Evolutionary conservation across 1,140 invertebrate species (phyloP), one percentile per base, ranked within the genome.

Genomic region (Bombus affinis): DNA sequence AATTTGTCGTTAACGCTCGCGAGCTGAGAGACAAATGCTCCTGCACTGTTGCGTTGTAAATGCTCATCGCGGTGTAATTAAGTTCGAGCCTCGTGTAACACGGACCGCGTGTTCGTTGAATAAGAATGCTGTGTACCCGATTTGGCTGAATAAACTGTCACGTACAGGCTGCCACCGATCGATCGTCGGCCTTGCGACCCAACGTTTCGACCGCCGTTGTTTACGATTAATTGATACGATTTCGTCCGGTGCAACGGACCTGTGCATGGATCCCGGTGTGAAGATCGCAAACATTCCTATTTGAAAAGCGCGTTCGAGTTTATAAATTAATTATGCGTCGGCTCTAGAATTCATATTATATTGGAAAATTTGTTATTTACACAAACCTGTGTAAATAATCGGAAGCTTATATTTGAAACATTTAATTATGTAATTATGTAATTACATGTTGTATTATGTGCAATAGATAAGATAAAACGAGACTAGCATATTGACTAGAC

Each of bases 1-100:
- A 87, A 90, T 90, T 90, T 90, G 89, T 82, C 78, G 88, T 87
- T 82, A 85, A 57, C 78, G 76, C 66, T 39, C 76, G 70, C 88
- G 88, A 85, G 82, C 66, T 70, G 85, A 85, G 78, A 87, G 81
- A 89, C 88, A 89, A 87, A 90, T 87, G 76, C 83, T 47, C 68
- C 57, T 62, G 15, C 65, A 65, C 76, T 72, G 76, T 84, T 80
- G 76, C 83, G 75, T 80, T 84, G 76, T 80, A 84, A 84, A 84
- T 84, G 83, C 83, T 84, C 83, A 84, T 84, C 83, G 83, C 53
- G 76, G 70, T 84, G 76, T 84, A 84, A 84, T 84, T 84, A 84
- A 84, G 83, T 84, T 84, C 53, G 65, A 80, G 66, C 66, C 68
- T 18, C 47, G 75, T 71, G 75, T 57, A 83, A 37, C 47, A 53